phyloP scores from a whole-genome alignment of 2,797 vertebrate genomes.

The Masticophis lateralis region DNA sequence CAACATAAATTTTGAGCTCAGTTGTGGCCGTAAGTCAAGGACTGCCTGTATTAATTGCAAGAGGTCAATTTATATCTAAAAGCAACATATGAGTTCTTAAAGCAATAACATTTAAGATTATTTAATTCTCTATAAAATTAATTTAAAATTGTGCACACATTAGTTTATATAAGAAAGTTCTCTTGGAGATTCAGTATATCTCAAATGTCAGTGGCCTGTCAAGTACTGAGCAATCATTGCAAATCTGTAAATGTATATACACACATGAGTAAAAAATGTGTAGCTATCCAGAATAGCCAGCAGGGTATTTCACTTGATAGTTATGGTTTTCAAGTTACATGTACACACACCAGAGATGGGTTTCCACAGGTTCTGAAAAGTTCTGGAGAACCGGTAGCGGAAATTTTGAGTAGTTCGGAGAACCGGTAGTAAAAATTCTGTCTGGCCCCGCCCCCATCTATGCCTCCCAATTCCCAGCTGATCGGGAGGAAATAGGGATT shows the following conservation, averaged over 20 bases:
- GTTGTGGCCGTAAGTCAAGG: no score
- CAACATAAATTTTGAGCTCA: no score
- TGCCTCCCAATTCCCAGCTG: no score
- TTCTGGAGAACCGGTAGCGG: no score
- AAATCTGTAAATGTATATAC: background rate
- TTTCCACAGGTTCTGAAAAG: no score
- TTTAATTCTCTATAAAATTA: background rate
- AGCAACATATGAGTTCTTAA: background rate
- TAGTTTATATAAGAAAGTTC: background rate
- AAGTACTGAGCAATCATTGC: background rate
- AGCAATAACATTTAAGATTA: background rate
- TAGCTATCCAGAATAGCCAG: background rate
- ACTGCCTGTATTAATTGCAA: background rate
- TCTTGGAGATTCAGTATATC: background rate
- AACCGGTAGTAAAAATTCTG: no score
- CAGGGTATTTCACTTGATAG: background rate
- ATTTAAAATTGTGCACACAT: background rate
- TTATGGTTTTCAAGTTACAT: background rate
- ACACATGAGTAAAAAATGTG: background rate
- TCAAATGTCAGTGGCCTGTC: background rate
- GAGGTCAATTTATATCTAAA: background rate
- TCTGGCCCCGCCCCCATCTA: no score
- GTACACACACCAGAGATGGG: no score
- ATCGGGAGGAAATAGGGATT: no score
- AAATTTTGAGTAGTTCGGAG: no score